phyloP scores from a whole-genome alignment of 2,797 vertebrate species.

The Acropternis orthonyx region DNA sequence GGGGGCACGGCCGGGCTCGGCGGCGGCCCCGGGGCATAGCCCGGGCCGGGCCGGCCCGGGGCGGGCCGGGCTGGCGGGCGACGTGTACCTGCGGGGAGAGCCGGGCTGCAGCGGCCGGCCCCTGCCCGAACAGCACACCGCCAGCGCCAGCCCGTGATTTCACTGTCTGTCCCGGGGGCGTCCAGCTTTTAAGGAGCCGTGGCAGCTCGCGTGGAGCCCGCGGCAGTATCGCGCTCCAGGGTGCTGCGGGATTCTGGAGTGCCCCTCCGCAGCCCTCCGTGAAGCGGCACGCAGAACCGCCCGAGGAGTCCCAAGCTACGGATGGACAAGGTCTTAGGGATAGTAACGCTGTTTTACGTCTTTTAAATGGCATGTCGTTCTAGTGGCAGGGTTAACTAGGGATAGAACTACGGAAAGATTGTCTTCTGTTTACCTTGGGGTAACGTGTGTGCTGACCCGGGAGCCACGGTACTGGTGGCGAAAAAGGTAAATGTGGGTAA shows the following conservation, averaged over 20 bases:
- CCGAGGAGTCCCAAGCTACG: not conserved
- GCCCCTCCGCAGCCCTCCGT: too few species aligned
- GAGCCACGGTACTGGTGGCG: not conserved
- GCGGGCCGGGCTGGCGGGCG: not conserved
- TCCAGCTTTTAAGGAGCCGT: not conserved
- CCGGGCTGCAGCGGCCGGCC: not conserved
- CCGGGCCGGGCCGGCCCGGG: not conserved
- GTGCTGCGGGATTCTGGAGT: not conserved
- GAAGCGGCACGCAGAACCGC: not conserved
- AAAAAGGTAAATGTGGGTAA: not conserved
- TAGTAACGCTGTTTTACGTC: not conserved
- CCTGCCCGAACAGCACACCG: fast-evolving
- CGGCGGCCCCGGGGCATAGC: not conserved
- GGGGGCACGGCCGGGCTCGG: not conserved
- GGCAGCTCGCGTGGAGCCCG: not conserved
- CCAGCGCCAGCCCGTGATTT: not conserved
- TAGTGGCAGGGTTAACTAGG: not conserved
- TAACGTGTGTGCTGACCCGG: not conserved
- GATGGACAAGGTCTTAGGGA: not conserved
- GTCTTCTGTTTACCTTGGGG: not conserved
- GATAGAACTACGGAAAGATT: not conserved
- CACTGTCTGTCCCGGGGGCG: fast-evolving
- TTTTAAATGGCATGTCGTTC: not conserved
- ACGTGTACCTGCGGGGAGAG: not conserved
- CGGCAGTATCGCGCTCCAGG: fast-evolving